Evolutionary conservation across 2,113 vertebrate genomes (phyloP).

Genomic region (Miniopterus natalensis): DNA sequence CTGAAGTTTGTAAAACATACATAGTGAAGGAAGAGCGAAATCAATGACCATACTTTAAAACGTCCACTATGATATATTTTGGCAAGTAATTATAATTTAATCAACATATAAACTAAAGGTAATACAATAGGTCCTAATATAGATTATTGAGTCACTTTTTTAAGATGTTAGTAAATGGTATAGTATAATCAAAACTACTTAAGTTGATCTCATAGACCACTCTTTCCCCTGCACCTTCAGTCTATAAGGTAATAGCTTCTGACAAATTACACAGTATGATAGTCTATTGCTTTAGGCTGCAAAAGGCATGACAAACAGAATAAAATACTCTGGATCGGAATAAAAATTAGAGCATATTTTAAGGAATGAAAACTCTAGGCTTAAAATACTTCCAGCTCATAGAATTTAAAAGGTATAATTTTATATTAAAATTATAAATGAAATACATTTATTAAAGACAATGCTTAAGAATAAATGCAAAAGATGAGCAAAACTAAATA

Average conservation of each 20-base stretch:
- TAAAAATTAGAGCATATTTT: background rate
- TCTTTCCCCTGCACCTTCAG: background rate
- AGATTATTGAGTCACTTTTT: constrained; percentile 7
- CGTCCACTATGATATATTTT: background rate
- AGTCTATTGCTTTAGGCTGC: background rate
- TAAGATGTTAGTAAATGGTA: constrained; percentile 4
- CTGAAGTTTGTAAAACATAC: background rate
- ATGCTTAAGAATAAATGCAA: constrained; percentile 26
- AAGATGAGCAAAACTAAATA: background rate
- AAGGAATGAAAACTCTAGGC: background rate
- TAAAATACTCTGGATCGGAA: background rate
- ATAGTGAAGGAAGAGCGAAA: background rate
- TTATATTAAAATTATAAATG: background rate
- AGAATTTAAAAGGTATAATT: background rate
- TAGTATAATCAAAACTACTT: background rate
- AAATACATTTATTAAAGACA: constrained; percentile 6
- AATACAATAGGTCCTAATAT: background rate
- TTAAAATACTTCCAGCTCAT: constrained; percentile 12
- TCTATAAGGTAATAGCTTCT: background rate
- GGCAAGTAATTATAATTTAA: background rate
- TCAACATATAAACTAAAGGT: background rate
- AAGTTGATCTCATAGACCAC: background rate
- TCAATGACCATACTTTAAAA: background rate
- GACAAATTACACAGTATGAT: background rate
- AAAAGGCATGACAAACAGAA: background rate